Evolutionary conservation across 2,797 vertebrate genomes (phyloP).

Genomic region (Falco peregrinus): DNA sequence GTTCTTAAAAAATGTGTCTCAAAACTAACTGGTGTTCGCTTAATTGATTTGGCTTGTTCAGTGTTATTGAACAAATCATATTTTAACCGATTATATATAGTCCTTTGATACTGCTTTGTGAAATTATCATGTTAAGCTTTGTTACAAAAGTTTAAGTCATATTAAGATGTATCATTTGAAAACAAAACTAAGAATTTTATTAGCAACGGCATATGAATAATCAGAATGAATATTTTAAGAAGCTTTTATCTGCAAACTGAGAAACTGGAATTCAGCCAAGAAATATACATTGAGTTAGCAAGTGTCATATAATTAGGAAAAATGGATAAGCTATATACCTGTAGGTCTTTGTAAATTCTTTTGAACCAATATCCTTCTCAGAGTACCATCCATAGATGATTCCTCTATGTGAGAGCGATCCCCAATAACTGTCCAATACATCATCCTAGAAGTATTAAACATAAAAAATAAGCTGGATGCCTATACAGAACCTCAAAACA

Average conservation of each 20-base stretch:
- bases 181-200: neutral
- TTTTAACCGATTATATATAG: neutral
- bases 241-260: neutral
- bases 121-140: neutral
- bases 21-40: neutral
- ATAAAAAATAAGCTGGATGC: neutral
- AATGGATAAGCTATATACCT: constrained; percentile 73
- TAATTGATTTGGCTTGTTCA: neutral
- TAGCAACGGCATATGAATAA: neutral
- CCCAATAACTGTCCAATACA: constrained; percentile 98
- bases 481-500: neutral
- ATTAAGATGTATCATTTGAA: neutral
- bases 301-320: neutral
- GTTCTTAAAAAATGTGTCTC: neutral
- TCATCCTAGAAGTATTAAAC: constrained; percentile 84
- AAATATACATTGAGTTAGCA: neutral
- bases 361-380: constrained; percentile 91
- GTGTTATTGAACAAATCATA: neutral
- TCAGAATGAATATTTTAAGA: neutral
- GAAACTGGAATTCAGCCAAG: neutral
- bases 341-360: constrained; percentile 96
- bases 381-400: constrained; percentile 95
- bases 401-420: constrained; percentile 97
- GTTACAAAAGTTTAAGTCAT: neutral
- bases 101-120: neutral